These are phyloP conservation scores for Cataglyphis rosenhaueri DNA, from an alignment of 2,888 invertebrate species.

Conservation along the genomic window DNA sequence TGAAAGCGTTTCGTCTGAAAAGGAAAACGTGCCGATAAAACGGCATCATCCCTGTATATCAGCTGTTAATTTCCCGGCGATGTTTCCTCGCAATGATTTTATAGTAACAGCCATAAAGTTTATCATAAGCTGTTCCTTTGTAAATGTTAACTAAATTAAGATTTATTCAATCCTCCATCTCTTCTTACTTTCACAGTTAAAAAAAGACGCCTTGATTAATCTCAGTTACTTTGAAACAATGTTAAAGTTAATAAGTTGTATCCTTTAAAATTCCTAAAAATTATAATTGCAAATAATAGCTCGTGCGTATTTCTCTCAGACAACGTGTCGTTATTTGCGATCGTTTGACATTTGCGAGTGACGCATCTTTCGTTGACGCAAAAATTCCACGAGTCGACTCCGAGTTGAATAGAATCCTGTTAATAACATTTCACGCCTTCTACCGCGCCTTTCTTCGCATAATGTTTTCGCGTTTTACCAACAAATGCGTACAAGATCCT, in stretches of 20 bases:
- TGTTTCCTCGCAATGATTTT: background rate
- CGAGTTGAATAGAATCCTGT: conserved; percentile 17
- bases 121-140: background rate
- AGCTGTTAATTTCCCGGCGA: background rate
- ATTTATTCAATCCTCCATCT: background rate
- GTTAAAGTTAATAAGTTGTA: background rate
- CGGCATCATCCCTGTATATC: background rate
- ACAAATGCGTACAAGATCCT: background rate
- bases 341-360: conserved; percentile 6
- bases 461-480: background rate
- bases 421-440: conserved; percentile 33
- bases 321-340: conserved; percentile 1
- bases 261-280: background rate
- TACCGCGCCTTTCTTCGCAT: background rate
- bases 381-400: background rate
- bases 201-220: background rate
- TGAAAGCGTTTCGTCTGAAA: conserved; percentile 32
- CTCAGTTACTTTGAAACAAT: background rate
- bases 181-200: background rate
- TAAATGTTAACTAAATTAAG: conserved; percentile 2
- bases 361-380: conserved; percentile 15
- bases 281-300: conserved; percentile 1
- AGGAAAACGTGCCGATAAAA: conserved; percentile 9
- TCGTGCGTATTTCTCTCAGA: background rate
- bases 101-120: background rate